Percentiles rank a stretch among this genome's conserved stretches.
phyloP scores from a whole-genome alignment of 1,140 invertebrate genomes.

The Drosophila murphyi region DNA sequence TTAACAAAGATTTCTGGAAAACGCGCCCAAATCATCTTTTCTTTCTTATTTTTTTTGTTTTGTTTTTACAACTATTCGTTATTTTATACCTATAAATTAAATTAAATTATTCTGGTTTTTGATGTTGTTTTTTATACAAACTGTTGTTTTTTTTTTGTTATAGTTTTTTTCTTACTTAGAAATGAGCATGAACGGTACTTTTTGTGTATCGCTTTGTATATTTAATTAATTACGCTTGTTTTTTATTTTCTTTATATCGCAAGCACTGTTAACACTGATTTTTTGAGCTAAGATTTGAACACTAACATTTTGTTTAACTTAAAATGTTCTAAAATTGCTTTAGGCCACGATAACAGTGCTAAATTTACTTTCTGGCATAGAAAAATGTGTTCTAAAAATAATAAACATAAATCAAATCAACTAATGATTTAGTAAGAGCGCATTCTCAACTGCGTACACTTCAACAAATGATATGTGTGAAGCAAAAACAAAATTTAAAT shows the following conservation, averaged over 20 bases:
- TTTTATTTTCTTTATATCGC: constrained; percentile 20
- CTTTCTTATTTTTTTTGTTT: constrained; percentile 43
- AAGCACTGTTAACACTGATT: constrained; percentile 61
- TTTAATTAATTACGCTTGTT: constrained; percentile 43
- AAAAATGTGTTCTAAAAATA: constrained; percentile 27
- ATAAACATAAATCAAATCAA: constrained; percentile 31
- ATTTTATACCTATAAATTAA: constrained; percentile 77
- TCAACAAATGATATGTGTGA: constrained; percentile 75
- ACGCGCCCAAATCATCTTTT: constrained; percentile 51
- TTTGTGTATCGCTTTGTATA: constrained; percentile 37
- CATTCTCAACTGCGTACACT: constrained; percentile 33
- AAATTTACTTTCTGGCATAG: constrained; percentile 35
- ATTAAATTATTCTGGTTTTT: constrained; percentile 65
- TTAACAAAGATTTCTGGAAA: constrained; percentile 51
- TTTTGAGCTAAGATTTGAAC: constrained; percentile 75
- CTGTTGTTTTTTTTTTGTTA: constrained; percentile 42
- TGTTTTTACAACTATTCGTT: constrained; percentile 72
- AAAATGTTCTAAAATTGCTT: constrained; percentile 79
- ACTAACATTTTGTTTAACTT: constrained; percentile 70
- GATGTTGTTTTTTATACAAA: constrained; percentile 58
- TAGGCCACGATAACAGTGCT: constrained; percentile 59
- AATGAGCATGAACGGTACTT: constrained; percentile 62
- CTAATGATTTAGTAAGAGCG: constrained; percentile 54
- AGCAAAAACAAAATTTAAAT: constrained; percentile 61
- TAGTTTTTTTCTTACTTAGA: constrained; percentile 47